Evolutionary conservation across 2,113 vertebrate species (phyloP).

Genomic region (Oncorhynchus gorbuscha): DNA sequence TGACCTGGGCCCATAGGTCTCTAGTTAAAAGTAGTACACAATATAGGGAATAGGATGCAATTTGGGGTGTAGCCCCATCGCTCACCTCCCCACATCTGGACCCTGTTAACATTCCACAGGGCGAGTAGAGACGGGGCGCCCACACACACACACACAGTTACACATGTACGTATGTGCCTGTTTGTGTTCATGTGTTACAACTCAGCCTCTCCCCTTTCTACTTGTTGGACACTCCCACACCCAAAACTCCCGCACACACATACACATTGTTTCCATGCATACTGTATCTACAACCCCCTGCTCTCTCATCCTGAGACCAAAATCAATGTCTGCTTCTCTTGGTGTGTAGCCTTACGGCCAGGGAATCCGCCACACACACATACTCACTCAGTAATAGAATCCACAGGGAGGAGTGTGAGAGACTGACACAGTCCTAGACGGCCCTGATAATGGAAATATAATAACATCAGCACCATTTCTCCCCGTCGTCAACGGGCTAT

Average conservation of each 20-base stretch:
- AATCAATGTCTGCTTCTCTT: slow-evolving; percentile 12
- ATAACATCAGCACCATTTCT: slow-evolving; percentile 4
- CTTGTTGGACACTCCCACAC: slow-evolving; percentile 4
- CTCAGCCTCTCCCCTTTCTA: slow-evolving; percentile 10
- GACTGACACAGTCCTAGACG: slow-evolving; percentile 6
- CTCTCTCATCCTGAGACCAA: neutral
- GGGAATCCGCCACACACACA: neutral
- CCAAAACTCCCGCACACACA: neutral
- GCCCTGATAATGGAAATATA: slow-evolving; percentile 13
- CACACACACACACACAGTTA: slow-evolving; percentile 32
- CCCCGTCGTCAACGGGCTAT: neutral
- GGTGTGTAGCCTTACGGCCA: neutral
- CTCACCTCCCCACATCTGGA: slow-evolving; percentile 69
- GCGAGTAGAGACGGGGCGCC: slow-evolving; percentile 27
- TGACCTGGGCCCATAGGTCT: too few species aligned
- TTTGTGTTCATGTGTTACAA: slow-evolving; percentile 21
- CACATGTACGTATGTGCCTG: slow-evolving; percentile 24
- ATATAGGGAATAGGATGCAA: too few species aligned
- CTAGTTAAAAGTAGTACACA: too few species aligned
- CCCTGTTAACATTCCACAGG: slow-evolving; percentile 68
- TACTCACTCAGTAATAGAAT: slow-evolving; percentile 10
- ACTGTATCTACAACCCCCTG: neutral
- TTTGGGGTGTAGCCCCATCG: slow-evolving; percentile 11
- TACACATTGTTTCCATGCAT: neutral
- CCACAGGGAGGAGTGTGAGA: slow-evolving; percentile 1